These are phyloP conservation scores for Mesocentrotus franciscanus DNA, from an alignment of 53 echinoderm and acorn worm species.

Conservation along the genomic window DNA sequence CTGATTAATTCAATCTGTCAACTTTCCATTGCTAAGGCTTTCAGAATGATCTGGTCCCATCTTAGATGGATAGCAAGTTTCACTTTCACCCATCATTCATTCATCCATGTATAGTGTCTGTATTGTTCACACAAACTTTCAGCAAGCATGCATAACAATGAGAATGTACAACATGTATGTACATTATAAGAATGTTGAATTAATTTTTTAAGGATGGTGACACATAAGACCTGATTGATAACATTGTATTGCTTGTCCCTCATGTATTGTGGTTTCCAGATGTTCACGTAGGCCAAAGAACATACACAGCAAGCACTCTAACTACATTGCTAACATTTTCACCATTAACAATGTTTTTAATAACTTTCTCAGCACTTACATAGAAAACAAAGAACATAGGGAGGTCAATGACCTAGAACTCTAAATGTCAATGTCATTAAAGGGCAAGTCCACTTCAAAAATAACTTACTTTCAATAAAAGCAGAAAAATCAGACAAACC, in stretches of 20 bases:
- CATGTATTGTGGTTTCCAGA: slow-evolving; percentile 20
- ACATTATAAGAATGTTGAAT: not conserved
- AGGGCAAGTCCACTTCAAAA: too few species aligned
- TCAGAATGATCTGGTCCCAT: slow-evolving; percentile 20
- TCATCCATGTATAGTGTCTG: not conserved
- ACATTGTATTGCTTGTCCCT: not conserved
- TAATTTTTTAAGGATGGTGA: slow-evolving; percentile 29
- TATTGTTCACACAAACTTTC: not conserved
- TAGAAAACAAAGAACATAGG: not conserved
- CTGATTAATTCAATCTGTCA: not conserved
- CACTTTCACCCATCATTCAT: slow-evolving; percentile 21
- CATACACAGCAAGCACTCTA: not conserved
- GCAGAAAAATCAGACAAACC: too few species aligned
- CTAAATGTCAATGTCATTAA: not conserved
- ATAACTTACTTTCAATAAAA: too few species aligned
- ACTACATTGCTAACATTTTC: not conserved
- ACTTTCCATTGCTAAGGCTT: not conserved
- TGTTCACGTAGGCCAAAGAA: slow-evolving; percentile 1
- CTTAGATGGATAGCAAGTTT: slow-evolving; percentile 15
- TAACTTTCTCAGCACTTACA: not conserved
- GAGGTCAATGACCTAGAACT: not conserved
- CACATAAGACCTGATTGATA: slow-evolving; percentile 12
- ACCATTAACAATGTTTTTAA: not conserved
- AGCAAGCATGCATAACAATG: not conserved
- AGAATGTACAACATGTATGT: not conserved